phyloP scores from a whole-genome alignment of 2,888 invertebrate genomes.

The Rosalia funebris region DNA sequence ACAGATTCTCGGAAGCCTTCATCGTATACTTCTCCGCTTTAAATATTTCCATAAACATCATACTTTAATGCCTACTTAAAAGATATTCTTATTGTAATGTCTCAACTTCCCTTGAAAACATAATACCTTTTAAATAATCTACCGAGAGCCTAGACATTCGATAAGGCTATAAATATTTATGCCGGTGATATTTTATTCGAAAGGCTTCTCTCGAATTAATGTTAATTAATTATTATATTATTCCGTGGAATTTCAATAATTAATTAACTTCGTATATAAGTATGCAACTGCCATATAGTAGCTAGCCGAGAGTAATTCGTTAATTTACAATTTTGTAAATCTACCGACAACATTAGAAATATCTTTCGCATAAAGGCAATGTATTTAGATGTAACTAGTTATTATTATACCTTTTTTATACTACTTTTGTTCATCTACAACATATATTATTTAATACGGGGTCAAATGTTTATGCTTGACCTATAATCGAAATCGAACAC shows the following conservation, averaged over 20 bases:
- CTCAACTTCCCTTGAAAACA: background rate
- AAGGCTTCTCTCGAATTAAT: background rate
- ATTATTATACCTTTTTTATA: too few species aligned
- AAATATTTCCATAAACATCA: constrained; percentile 1
- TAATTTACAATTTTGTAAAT: too few species aligned
- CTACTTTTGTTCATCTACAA: too few species aligned
- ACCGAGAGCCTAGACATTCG: background rate
- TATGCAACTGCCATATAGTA: background rate
- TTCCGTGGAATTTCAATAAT: background rate
- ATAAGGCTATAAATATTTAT: constrained; percentile 1
- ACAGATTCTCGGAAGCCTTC: background rate
- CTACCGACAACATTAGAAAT: too few species aligned
- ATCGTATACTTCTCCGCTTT: background rate
- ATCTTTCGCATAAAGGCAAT: too few species aligned
- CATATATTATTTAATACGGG: too few species aligned
- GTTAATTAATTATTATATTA: background rate
- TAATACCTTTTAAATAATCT: background rate
- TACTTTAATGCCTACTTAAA: background rate
- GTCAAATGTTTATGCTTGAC: too few species aligned
- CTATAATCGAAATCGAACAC: too few species aligned
- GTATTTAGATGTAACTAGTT: too few species aligned
- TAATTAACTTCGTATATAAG: background rate
- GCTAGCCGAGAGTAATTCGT: too few species aligned
- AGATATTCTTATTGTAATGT: constrained; percentile 1
- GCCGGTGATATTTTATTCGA: background rate